Evolutionary conservation across 1,140 invertebrate species (phyloP), one percentile per base, ranked within the genome.

Genomic region (Vanessa atalanta): DNA sequence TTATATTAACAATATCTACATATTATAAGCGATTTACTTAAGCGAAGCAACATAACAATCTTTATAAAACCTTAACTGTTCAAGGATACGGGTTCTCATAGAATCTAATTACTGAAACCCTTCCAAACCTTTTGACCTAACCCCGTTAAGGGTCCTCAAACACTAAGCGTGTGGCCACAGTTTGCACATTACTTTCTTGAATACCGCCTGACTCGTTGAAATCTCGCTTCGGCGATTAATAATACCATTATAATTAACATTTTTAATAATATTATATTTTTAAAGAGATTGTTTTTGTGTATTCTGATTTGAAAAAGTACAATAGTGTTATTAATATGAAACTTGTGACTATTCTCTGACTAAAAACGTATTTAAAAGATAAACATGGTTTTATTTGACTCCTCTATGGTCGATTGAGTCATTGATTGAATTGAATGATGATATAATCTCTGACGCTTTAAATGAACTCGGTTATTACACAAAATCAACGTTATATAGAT

Each of bases 111-210:
- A 68, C 31, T 23, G 51, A 55, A 55, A 50, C 51, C 51, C 65
- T 55, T 57, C 50, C 23, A 68, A 68, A 23, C 65, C 13, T 31
- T 55, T 51, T 20, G 20, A 68, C 65, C 65, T 55, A 47, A 68
- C 65, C 65, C 65, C 12, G 16, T 68, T 55, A 55, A 68, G 50
- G 15, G 16, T 53, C 37, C 65, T 68, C 53, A 43, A 57, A 68
- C 26, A 68, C 65, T 68, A 57, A 57, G 57, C 66, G 66, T 69
- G 66, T 69, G 57, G 57, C 57, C 57, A 51, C 65, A 66, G 16
- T 66, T 51, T 31, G 65, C 65, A 66, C 65, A 16, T 63, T 31
- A 63, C 60, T 16, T 63, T 23, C 63, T 65, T 43, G 11, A 51
- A 31, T 26, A 15, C 16, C 65, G 9, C 43, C 15, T 31, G 15